Evolutionary conservation across 2,888 invertebrate genomes (phyloP), one percentile per base, ranked within the genome.

Genomic region (Sympetrum striolatum): DNA sequence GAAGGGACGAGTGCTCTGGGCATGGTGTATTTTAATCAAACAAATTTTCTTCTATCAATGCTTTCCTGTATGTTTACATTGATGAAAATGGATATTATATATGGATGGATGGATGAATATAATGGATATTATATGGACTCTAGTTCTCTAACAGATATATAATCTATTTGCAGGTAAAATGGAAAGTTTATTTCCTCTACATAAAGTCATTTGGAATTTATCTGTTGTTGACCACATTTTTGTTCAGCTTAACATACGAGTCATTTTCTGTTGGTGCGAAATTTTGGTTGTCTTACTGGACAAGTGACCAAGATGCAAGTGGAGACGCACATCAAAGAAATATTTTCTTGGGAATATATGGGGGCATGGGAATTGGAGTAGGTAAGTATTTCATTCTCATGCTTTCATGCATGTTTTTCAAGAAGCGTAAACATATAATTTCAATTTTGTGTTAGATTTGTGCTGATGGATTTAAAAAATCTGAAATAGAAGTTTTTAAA

Each of bases 261-360:
- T 92, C 91, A 22, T 93, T 92, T 91, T 91, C 92, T 8, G 93
- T 93, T 18, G 92, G 92, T 18, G 92, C 92, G 3, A 93, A 93
- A 90, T 90, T 93, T 15, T 93, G 93, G 93, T 92, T 93, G 5
- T 92, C 92, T 2, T 90, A 90, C 1, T 93, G 93, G 93, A 91
- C 93, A 6, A 91, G 96, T 92, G 97, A 97, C 2, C 95, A 53
- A 53, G 53, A 96, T 92, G 95, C 95, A 39, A 95, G 94, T 0
- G 94, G 95, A 18, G 91, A 92, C 25, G 91, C 91, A 10, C 79
- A 91, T 73, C 91, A 92, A 58, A 95, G 97, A 91, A 96, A 98
- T 93, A 95, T 97, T 94, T 98, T 98, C 93, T 95, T 98, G 91
- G 97, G 97, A 90, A 97, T 98, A n/a, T 98, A 98, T 93, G 98